These are phyloP conservation scores for Ceratina japonica DNA, from an alignment of 1,140 invertebrate species.

Conservation along the genomic window DNA sequence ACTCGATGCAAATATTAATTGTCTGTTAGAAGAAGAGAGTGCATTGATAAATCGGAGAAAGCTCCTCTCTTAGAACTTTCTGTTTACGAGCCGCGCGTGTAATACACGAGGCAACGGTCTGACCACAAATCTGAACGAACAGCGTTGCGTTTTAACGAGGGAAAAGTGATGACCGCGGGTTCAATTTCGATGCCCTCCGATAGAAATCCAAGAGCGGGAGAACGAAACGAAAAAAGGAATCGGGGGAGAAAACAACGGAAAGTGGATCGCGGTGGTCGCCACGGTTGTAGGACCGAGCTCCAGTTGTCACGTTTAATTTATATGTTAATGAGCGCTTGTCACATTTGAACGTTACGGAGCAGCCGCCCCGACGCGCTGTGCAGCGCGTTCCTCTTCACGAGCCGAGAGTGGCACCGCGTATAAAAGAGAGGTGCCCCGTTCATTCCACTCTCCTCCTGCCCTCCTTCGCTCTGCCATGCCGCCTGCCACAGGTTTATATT, in stretches of 20 bases:
- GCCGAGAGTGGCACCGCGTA: neutral
- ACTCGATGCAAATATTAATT: too few species aligned
- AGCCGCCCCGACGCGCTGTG: constrained; percentile 18
- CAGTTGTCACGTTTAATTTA: constrained; percentile 71
- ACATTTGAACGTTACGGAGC: constrained; percentile 60
- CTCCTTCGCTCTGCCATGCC: constrained; percentile 38
- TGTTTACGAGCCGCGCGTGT: too few species aligned
- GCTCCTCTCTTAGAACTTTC: too few species aligned
- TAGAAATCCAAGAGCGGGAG: too few species aligned
- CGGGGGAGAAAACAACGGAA: constrained; percentile 30
- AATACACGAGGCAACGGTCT: neutral
- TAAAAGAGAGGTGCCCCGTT: constrained; percentile 54
- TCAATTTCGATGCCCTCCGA: too few species aligned
- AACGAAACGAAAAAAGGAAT: neutral
- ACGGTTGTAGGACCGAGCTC: constrained; percentile 59
- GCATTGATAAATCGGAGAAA: too few species aligned
- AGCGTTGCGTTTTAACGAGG: neutral
- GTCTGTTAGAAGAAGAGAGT: too few species aligned
- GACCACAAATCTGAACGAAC: neutral
- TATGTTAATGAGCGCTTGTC: constrained; percentile 72
- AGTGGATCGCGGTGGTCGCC: constrained; percentile 50
- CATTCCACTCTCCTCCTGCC: constrained; percentile 58
- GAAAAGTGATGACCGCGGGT: constrained; percentile 1
- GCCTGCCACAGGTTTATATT: constrained; percentile 63
- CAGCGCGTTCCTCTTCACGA: constrained; percentile 28